Percentiles rank a stretch among this genome's conserved stretches.
phyloP scores from a whole-genome alignment of 2,113 vertebrate genomes.

The Macquaria australasica region DNA sequence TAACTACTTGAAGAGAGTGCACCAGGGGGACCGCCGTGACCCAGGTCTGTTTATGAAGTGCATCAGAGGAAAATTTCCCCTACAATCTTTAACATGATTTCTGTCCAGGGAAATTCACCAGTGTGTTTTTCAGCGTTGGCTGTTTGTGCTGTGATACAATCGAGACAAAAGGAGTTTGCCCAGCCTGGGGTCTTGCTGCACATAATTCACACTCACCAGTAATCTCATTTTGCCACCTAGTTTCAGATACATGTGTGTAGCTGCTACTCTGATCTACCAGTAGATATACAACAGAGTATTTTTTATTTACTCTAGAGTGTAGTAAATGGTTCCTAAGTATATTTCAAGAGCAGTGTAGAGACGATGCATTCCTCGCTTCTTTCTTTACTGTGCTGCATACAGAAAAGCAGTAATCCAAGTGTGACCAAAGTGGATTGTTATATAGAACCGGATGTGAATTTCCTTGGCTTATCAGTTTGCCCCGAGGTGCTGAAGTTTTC shows the following conservation, averaged over 20 bases:
- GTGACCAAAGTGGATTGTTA: constrained; percentile 24
- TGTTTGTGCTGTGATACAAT: not conserved
- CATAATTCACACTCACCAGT: constrained; percentile 2
- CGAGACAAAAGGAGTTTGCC: not conserved
- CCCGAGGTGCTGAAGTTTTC: constrained; percentile 11
- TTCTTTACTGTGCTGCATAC: constrained; percentile 6
- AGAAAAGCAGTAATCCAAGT: constrained; percentile 28
- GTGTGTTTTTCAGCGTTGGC: constrained; percentile 2
- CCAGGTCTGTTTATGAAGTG: constrained; percentile 20
- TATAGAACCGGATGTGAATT: constrained; percentile 40
- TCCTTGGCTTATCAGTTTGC: constrained; percentile 42
- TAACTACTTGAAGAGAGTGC: constrained; percentile 29
- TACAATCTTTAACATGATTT: not conserved
- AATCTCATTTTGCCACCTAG: not conserved
- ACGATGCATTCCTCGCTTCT: not conserved
- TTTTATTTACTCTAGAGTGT: not conserved
- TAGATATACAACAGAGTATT: not conserved
- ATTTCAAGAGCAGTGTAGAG: not conserved
- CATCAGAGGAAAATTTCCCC: not conserved
- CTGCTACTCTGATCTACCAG: too few relatives aligned
- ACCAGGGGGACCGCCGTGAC: not conserved
- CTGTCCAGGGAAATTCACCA: not conserved
- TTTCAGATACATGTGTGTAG: not conserved
- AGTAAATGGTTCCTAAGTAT: not conserved
- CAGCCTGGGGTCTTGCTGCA: not conserved